Evolutionary conservation across 2,888 invertebrate genomes (phyloP).

Genomic region (Mythimna vitellina): DNA sequence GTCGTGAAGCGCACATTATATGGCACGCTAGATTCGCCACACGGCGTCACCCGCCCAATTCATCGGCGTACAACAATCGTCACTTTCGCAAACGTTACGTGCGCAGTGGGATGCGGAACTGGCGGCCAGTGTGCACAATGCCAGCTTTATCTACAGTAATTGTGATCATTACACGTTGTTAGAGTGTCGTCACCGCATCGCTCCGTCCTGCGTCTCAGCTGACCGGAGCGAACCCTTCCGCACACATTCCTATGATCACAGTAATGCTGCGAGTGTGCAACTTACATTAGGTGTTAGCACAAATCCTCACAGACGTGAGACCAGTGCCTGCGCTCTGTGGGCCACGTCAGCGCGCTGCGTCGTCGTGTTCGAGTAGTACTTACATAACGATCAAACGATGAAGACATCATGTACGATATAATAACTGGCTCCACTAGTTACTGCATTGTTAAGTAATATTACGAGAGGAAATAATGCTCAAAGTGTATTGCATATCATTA

Average conservation of each 20-base stretch:
- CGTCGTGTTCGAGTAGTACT: not conserved
- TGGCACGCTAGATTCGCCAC: constrained; percentile 64
- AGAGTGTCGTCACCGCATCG: constrained; percentile 6
- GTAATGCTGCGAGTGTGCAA: not conserved
- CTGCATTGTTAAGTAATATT: constrained; percentile 21
- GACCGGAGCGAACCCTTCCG: not conserved
- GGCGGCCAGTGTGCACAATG: constrained; percentile 43
- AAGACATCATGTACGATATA: constrained; percentile 20
- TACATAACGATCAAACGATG: constrained; percentile 26
- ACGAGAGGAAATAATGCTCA: constrained; percentile 10
- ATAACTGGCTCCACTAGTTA: constrained; percentile 26
- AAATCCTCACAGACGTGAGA: not conserved
- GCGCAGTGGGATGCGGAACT: constrained; percentile 52
- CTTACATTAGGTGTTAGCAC: too few species aligned
- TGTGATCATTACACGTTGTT: constrained; percentile 39
- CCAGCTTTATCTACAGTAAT: constrained; percentile 40
- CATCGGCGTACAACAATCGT: constrained; percentile 47
- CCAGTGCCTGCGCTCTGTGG: not conserved
- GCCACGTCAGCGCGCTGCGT: not conserved
- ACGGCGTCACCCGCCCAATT: constrained; percentile 66
- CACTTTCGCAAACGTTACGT: constrained; percentile 64
- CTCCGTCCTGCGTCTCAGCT: not conserved
- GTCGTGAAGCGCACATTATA: constrained; percentile 56
- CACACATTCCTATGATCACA: not conserved
- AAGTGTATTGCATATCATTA: constrained; percentile 17